Base-by-base conservation (phyloP, 2,113 vertebrate genomes). In the Coptodon rendalli region DNA sequence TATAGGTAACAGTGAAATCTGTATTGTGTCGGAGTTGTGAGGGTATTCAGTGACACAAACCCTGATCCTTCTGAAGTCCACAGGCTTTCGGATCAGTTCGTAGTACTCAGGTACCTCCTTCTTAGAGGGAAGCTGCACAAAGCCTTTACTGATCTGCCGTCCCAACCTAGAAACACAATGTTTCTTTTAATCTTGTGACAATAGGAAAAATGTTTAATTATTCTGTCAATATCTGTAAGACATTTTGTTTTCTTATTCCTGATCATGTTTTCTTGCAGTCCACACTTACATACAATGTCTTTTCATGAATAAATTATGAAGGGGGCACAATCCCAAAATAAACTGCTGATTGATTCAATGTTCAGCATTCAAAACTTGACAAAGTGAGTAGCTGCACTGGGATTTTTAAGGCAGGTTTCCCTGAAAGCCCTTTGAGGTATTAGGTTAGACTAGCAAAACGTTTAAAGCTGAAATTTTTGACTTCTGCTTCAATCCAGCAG, bases 51-150 rank as follows among this genome's bases (percentile, higher is more conserved):
- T 19, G 59, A 54, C 89, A 91, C 94, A 13, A 95, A 99, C 99
- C 97, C 98, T 98, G 94, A 99, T 99, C 95, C 99, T 98, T 92
- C 98, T 98, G 97, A 99, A 99, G 95, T 99, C 99, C 89, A 99
- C 99, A 4, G 99, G 99, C 82, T 99, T 99, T 76, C 98, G 97
- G 93, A 99, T 99, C 92, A 99, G 96, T 93, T 99, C 98, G 43
- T 99, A 99, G 93, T 99, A 99, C 92, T 99, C 99, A 1, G 99
- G 99, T 9, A 99, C 96, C 87, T 99, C 99, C 95, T 99, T 99
- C 84, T 98, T 97, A 9, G 99, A 99, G 12, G 98, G 98, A 86
- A 99, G 97, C 93, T 99, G 99, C 92, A 99, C 98, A 93, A 99
- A 99, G 82, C 98, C 99, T 97, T 99, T 98, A 94, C 98, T 99